Conservation (phyloP, 2,113 vertebrate species). For the Gila orcuttii region DNA sequence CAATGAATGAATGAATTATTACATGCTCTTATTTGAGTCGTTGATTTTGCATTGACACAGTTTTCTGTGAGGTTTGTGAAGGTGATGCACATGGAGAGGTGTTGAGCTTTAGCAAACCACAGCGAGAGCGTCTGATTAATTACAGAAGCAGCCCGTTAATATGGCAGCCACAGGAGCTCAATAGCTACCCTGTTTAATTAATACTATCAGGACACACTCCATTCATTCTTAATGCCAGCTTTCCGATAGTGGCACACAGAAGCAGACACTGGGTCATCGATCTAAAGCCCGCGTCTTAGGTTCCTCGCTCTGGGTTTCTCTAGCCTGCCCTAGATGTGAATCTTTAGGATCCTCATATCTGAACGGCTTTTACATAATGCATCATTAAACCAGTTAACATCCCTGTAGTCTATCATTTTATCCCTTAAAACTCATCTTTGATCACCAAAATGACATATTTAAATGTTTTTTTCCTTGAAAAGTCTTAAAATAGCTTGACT, state of each 20-base stretch:
- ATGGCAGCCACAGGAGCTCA: constrained; percentile 61
- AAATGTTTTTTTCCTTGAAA: too few relatives aligned
- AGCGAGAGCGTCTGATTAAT: constrained; percentile 61
- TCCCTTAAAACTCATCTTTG: too few relatives aligned
- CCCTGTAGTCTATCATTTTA: too few relatives aligned
- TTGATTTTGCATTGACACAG: neutral
- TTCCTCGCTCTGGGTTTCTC: neutral
- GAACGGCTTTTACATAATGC: neutral
- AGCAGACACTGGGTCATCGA: constrained; percentile 47
- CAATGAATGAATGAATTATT: neutral
- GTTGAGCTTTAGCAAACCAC: constrained; percentile 38
- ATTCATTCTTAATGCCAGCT: constrained; percentile 70
- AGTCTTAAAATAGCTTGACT: too few relatives aligned
- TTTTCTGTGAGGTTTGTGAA: neutral
- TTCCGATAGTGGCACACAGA: constrained; percentile 57
- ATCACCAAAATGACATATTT: too few relatives aligned
- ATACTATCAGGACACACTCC: constrained; percentile 61
- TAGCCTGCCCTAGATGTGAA: constrained; percentile 16
- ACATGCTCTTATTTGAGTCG: neutral
- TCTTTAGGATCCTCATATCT: neutral
- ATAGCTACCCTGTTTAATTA: constrained; percentile 68
- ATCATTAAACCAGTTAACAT: neutral
- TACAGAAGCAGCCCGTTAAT: constrained; percentile 61
- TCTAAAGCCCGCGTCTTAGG: constrained; percentile 45
- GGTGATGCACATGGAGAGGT: constrained; percentile 1